Percentiles rank a stretch among this genome's conserved stretches.
Conservation (phyloP, 2,113 vertebrate genomes). For the Zosterops pallidus region DNA sequence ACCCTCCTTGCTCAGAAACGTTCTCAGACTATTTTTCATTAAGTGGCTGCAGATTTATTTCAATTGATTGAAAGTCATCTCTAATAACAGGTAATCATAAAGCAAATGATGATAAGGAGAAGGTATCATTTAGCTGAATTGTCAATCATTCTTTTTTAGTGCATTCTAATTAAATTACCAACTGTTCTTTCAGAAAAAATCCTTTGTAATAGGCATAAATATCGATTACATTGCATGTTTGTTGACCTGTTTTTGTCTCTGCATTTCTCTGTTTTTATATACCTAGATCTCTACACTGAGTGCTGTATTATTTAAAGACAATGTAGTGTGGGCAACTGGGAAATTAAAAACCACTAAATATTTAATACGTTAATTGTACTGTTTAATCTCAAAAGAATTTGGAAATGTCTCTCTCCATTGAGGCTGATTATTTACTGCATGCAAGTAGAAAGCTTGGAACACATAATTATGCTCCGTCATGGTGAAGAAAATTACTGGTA, state of each 20-base stretch:
- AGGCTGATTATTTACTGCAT: neutral
- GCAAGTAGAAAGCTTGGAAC: neutral
- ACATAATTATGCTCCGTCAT: neutral
- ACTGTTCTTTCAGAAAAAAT: neutral
- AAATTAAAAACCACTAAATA: slow-evolving; percentile 16
- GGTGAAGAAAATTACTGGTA: neutral
- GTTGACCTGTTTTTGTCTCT: neutral
- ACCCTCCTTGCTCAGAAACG: neutral
- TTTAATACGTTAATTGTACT: neutral
- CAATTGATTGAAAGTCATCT: slow-evolving; percentile 11
- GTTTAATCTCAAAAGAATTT: neutral
- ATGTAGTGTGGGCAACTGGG: neutral
- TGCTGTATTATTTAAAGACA: neutral
- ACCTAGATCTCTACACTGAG: neutral
- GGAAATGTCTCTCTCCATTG: neutral
- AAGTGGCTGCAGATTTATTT: slow-evolving; percentile 25
- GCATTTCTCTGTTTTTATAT: neutral
- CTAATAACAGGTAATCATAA: slow-evolving; percentile 53
- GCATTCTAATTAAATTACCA: slow-evolving; percentile 1
- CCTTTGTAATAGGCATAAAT: neutral
- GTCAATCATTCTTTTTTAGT: slow-evolving; percentile 1
- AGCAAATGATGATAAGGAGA: slow-evolving; percentile 1
- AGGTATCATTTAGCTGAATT: neutral
- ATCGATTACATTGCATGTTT: neutral
- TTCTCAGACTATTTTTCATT: slow-evolving; percentile 30